Percentiles rank a stretch among this genome's conserved stretches.
These are phyloP conservation scores for Daktulosphaira vitifoliae DNA, from an alignment of 1,140 invertebrate genomes.

Conservation along the genomic window DNA sequence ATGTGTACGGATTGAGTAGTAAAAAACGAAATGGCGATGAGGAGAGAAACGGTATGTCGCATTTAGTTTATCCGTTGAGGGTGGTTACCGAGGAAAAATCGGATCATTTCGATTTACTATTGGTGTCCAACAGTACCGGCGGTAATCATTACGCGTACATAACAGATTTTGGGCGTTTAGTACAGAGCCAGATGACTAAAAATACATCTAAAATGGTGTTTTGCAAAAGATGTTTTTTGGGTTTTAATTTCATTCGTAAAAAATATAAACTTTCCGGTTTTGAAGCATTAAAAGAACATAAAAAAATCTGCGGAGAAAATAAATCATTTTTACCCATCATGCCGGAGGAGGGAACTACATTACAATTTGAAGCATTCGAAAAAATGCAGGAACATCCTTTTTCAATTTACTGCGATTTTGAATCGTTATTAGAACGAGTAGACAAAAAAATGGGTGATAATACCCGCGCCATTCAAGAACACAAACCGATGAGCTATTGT, in stretches of 20 bases:
- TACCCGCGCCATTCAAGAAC: background rate
- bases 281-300: background rate
- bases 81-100: background rate
- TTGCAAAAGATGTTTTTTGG: background rate
- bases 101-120: background rate
- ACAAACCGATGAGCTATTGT: background rate
- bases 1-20: background rate
- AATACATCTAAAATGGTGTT: background rate
- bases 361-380: background rate
- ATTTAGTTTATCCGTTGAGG: background rate
- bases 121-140: background rate
- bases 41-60: too few species aligned
- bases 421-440: background rate
- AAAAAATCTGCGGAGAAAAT: background rate
- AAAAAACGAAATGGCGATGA: background rate
- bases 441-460: background rate
- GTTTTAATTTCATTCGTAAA: background rate
- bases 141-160: background rate
- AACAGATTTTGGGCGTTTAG: background rate
- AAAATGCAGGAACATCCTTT: background rate
- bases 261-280: background rate
- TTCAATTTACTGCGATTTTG: conserved; percentile 19
- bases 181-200: background rate
- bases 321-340: background rate
- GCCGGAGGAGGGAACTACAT: background rate